Conservation (phyloP, 2,113 vertebrate species). For the Romanogobio albipinnatus region DNA sequence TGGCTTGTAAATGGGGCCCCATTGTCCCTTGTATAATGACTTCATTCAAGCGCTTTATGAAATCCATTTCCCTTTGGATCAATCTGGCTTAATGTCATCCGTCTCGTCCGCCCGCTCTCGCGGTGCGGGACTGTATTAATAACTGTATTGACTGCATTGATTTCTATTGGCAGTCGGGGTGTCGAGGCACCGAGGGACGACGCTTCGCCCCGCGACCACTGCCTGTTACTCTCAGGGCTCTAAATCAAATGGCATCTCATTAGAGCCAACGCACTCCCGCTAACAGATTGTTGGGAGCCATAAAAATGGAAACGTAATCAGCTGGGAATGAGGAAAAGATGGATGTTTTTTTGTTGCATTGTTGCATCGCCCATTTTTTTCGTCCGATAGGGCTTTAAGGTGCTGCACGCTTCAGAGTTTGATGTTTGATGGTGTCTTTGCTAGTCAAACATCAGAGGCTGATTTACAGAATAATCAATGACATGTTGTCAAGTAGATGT, state of each 20-base stretch:
- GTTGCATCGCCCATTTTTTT: background rate
- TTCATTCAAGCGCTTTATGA: constrained; percentile 74
- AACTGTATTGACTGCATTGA: constrained; percentile 84
- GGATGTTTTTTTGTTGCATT: constrained; percentile 40
- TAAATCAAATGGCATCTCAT: constrained; percentile 84
- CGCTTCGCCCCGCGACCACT: constrained; percentile 64
- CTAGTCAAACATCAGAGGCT: constrained; percentile 1
- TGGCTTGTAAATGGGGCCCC: constrained; percentile 28
- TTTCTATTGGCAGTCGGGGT: constrained; percentile 70
- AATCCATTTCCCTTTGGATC: constrained; percentile 82
- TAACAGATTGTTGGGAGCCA: constrained; percentile 68
- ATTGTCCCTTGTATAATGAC: constrained; percentile 67
- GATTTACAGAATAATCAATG: constrained; percentile 36
- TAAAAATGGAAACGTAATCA: constrained; percentile 74
- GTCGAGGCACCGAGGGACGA: constrained; percentile 31
- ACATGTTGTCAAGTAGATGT: background rate
- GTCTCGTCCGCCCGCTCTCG: constrained; percentile 80
- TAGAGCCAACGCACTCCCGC: constrained; percentile 71
- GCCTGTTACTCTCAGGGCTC: constrained; percentile 67
- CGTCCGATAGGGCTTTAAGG: background rate
- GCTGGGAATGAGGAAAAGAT: constrained; percentile 64
- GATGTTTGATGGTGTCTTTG: constrained; percentile 32
- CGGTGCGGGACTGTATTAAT: constrained; percentile 79
- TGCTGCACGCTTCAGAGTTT: background rate
- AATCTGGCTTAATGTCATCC: constrained; percentile 83